Conservation (phyloP, 1,140 invertebrate genomes). For the Gonioctena quinquepunctata region DNA sequence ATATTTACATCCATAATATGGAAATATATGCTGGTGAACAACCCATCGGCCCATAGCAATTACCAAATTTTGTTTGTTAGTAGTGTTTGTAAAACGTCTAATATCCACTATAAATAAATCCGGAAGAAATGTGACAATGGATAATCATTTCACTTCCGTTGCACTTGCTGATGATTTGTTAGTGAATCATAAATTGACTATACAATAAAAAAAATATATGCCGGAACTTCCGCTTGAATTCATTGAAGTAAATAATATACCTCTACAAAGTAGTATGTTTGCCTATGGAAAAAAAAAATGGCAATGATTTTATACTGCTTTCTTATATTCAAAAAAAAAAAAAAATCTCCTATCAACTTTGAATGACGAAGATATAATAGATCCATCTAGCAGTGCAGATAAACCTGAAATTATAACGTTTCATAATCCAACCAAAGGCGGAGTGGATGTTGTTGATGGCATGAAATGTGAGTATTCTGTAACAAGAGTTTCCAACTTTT, state of each 20-base stretch:
- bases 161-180: not conserved
- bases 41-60: slow-evolving; percentile 44
- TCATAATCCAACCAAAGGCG: not conserved
- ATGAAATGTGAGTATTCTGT: not conserved
- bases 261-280: too few species aligned
- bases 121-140: slow-evolving; percentile 1
- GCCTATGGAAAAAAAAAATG: too few species aligned
- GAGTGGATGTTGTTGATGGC: not conserved
- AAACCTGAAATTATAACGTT: not conserved
- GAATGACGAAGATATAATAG: slow-evolving; percentile 36
- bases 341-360: slow-evolving; percentile 38
- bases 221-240: too few species aligned
- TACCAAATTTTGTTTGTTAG: slow-evolving; percentile 37
- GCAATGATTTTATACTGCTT: too few species aligned
- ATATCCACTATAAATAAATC: too few species aligned
- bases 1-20: slow-evolving; percentile 28
- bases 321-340: slow-evolving; percentile 29
- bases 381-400: not conserved
- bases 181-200: not conserved
- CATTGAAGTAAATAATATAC: too few species aligned
- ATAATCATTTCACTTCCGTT: slow-evolving; percentile 1
- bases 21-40: slow-evolving; percentile 51
- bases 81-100: too few species aligned
- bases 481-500: not conserved
- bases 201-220: not conserved